Percentiles rank a stretch among this genome's conserved stretches.
phyloP scores from a whole-genome alignment of 2,797 vertebrate species.

The Bovichtus diacanthus region DNA sequence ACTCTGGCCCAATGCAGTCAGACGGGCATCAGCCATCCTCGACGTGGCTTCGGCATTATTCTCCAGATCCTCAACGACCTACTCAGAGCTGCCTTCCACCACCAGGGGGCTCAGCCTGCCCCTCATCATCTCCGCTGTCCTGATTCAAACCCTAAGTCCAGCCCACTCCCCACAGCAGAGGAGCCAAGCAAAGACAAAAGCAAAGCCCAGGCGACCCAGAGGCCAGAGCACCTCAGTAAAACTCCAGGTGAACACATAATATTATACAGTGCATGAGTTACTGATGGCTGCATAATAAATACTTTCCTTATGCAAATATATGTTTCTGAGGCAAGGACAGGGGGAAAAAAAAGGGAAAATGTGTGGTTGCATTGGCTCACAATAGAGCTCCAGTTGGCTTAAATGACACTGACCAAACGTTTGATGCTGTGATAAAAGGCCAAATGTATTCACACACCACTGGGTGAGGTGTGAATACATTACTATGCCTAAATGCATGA shows the following conservation, averaged over 20 bases:
- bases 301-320: background rate
- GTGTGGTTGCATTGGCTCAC: background rate
- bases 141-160: conserved; percentile 50
- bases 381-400: background rate
- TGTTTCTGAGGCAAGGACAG: background rate
- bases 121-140: conserved; percentile 83
- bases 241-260: conserved; percentile 40
- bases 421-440: background rate
- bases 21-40: conserved; percentile 86
- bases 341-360: background rate
- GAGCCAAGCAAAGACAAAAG: conserved; percentile 16
- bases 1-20: conserved; percentile 92
- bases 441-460: background rate
- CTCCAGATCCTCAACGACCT: conserved; percentile 97
- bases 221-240: background rate
- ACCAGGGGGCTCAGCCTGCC: conserved; percentile 89
- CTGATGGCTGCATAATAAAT: background rate
- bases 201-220: conserved; percentile 15
- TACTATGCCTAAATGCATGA: background rate
- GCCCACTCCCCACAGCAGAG: conserved; percentile 33
- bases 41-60: conserved; percentile 91
- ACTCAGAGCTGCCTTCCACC: conserved; percentile 90
- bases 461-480: background rate
- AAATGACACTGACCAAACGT: background rate
- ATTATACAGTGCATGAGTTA: background rate